These are phyloP conservation scores for Maconellicoccus hirsutus DNA, from an alignment of 1,140 invertebrate genomes.

Conservation along the genomic window DNA sequence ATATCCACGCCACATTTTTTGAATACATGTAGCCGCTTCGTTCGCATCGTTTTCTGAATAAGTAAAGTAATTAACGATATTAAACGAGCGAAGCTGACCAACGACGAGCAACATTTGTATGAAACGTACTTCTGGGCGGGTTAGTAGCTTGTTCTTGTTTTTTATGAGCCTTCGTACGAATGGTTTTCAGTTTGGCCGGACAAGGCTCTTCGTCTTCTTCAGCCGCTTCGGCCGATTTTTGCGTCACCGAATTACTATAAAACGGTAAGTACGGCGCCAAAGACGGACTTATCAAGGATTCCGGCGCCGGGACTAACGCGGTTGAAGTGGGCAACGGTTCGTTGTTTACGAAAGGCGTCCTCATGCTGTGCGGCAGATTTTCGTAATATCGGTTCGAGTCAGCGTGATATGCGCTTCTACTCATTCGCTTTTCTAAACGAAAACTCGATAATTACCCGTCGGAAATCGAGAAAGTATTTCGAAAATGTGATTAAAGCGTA, in stretches of 20 bases:
- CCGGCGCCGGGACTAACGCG: conserved; percentile 72
- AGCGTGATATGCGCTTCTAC: conserved; percentile 21
- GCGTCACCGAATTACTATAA: neutral
- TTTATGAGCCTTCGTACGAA: conserved; percentile 43
- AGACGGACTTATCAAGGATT: conserved; percentile 58
- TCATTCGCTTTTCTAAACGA: conserved; percentile 23
- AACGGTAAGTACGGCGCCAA: neutral
- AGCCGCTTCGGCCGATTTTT: neutral
- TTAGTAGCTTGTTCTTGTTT: conserved; percentile 39
- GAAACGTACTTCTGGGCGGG: neutral
- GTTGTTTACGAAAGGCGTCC: neutral
- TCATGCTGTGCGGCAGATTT: neutral
- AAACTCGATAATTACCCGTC: too few species aligned
- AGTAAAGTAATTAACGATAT: neutral
- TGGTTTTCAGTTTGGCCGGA: conserved; percentile 46
- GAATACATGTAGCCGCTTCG: conserved; percentile 64
- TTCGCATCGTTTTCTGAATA: conserved; percentile 36
- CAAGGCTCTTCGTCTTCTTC: conserved; percentile 45
- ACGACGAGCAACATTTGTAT: too few species aligned
- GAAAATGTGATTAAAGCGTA: neutral
- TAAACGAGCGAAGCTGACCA: too few species aligned
- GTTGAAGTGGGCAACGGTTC: conserved; percentile 60
- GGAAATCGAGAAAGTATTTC: neutral
- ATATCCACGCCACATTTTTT: conserved; percentile 80
- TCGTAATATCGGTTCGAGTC: neutral